Evolutionary conservation across 1,140 invertebrate species (phyloP).

Genomic region (Caenorhabditis remanei): DNA sequence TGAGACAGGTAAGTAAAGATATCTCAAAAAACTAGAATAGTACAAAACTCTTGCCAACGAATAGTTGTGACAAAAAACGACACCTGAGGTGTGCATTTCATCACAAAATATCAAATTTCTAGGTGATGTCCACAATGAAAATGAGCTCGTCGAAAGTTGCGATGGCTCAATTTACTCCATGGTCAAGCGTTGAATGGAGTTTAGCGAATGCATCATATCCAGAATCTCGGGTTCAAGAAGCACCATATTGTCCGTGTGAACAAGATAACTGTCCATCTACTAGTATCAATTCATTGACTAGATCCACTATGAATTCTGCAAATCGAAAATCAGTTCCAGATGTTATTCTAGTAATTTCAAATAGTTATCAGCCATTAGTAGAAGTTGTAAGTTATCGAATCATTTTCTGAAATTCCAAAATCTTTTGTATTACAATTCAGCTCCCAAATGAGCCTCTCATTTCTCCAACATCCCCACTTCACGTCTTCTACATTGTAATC

Average conservation of each 20-base stretch:
- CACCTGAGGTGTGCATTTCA: neutral
- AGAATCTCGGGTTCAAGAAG: conserved; percentile 42
- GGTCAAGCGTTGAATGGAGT: conserved; percentile 30
- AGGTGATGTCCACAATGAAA: conserved; percentile 52
- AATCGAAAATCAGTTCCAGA: conserved; percentile 23
- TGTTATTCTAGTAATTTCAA: conserved; percentile 19
- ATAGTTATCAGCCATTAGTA: conserved; percentile 49
- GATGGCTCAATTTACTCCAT: conserved; percentile 42
- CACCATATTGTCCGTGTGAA: conserved; percentile 36
- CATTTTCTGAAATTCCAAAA: neutral
- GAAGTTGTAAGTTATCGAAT: conserved; percentile 4
- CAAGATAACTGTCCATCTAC: conserved; percentile 1
- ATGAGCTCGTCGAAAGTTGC: conserved; percentile 39
- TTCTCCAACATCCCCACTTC: conserved; percentile 26
- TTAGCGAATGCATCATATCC: conserved; percentile 6
- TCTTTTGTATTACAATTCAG: neutral
- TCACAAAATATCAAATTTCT: conserved; percentile 10
- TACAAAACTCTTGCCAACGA: neutral
- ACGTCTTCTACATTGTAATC: conserved; percentile 38
- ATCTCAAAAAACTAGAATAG: neutral
- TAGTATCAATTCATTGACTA: conserved; percentile 13
- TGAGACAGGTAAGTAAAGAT: conserved; percentile 4
- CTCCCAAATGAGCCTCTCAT: conserved; percentile 39
- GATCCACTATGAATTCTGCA: conserved; percentile 16
- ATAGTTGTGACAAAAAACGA: neutral